Base-by-base conservation (phyloP, 2,888 invertebrate genomes). In the Agrochola circellaris region DNA sequence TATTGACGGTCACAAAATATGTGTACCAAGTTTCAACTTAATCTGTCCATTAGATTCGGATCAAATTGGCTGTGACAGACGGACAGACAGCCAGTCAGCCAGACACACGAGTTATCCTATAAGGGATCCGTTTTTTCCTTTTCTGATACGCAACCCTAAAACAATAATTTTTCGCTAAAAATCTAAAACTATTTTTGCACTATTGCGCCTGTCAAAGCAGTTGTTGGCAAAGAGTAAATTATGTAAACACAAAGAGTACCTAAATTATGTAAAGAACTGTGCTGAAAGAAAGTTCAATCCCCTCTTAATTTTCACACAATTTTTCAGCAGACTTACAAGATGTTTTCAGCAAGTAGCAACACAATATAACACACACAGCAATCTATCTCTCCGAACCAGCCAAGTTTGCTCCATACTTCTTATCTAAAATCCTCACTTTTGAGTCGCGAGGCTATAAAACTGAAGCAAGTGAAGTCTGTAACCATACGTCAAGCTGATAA, bases 351-450 rank as follows among this genome's bases (percentile, higher is more conserved):
- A 34, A 34, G 34, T 34, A 34, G 34, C 58, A 45, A 54, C 65
- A 65, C 64, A 65, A 60, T 42, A 45, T 60, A 81, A 51, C n/a
- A 73, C 38, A 71, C n/a, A 67, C 23, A n/a, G 11, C 65, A 13
- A 69, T 78, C 48, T 61, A 69, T 79, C 80, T 75, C 3, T 8
- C 65, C 11, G 17, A 30, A 67, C 23, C 45, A 70, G 77, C 66
- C 51, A 65, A 65, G 60, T 81, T 78, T 15, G 26, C 61, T 45
- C 61, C 60, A 15, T 68, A 73, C 58, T 79, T 60, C 73, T 82
- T 79, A 82, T 79, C 83, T 73, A 0, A 54, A 79, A 67, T 75
- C 69, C 79, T 67, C 82, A 75, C 69, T 80, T 73, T 75, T 82
- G 58, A 62, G 58, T 42, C 69, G 75, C 42, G 56, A 1, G 38